These are phyloP conservation scores for Python bivittatus DNA, from an alignment of 2,113 vertebrate species.

Conservation along the genomic window DNA sequence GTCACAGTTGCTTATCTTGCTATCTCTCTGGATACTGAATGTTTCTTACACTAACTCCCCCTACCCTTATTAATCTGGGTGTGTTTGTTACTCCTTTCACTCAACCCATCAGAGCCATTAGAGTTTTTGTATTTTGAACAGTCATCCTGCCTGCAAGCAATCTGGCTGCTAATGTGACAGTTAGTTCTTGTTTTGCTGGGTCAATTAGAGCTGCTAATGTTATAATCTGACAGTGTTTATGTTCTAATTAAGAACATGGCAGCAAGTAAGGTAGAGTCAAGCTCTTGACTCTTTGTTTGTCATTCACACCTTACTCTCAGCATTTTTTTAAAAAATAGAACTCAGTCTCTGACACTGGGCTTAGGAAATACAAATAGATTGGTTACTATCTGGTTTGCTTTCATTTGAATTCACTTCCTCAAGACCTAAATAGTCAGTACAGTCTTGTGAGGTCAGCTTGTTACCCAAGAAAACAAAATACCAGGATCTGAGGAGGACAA, in stretches of 20 bases:
- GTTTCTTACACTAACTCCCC: slow-evolving; percentile 42
- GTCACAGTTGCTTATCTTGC: slow-evolving; percentile 47
- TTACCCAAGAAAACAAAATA: slow-evolving; percentile 63
- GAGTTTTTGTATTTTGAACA: slow-evolving; percentile 59
- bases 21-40: slow-evolving; percentile 47
- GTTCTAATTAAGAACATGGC: slow-evolving; percentile 69
- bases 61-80: slow-evolving; percentile 52
- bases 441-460: slow-evolving; percentile 51
- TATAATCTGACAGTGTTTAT: slow-evolving; percentile 65
- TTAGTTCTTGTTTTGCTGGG: slow-evolving; percentile 65
- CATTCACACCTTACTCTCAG: slow-evolving; percentile 28
- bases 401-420: slow-evolving; percentile 45
- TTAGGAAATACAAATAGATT: slow-evolving; percentile 56
- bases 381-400: slow-evolving; percentile 53
- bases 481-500: slow-evolving; percentile 48
- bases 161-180: slow-evolving; percentile 66
- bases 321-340: slow-evolving; percentile 22
- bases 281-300: slow-evolving; percentile 43
- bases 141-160: slow-evolving; percentile 57
- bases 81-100: slow-evolving; percentile 14
- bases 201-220: slow-evolving; percentile 72
- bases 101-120: slow-evolving; percentile 63
- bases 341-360: slow-evolving; percentile 23
- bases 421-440: slow-evolving; percentile 28
- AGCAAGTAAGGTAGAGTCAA: slow-evolving; percentile 58